Percentiles rank a stretch among this genome's conserved stretches.
Conservation (phyloP, 37 sponge, comb jelly and placozoan species). For the Petrosia ficiformis region DNA sequence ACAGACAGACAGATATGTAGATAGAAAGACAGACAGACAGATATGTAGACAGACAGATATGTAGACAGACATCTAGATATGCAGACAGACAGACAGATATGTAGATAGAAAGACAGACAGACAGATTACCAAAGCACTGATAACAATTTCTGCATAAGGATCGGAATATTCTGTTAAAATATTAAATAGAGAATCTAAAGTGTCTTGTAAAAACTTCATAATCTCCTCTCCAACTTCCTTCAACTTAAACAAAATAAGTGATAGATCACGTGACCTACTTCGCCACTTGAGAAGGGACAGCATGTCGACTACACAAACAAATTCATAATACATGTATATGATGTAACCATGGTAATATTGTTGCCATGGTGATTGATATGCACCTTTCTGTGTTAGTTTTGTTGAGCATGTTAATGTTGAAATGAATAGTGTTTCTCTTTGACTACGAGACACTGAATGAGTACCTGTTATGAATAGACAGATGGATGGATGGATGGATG, state of each 20-base stretch:
- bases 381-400: conserved; percentile 74
- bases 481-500: no score
- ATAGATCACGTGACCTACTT: conserved; percentile 5
- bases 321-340: background rate
- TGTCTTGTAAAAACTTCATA: conserved; percentile 73
- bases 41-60: no score
- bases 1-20: no score
- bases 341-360: background rate
- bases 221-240: conserved; percentile 59
- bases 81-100: no score
- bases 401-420: conserved; percentile 74
- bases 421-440: conserved; percentile 41
- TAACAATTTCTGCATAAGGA: conserved; percentile 36
- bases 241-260: conserved; percentile 38
- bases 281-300: conserved; percentile 76
- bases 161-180: conserved; percentile 43
- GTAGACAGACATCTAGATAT: no score
- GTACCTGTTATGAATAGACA: no score
- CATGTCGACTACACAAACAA: conserved; percentile 43
- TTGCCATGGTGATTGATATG: background rate
- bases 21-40: no score
- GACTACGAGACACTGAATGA: conserved; percentile 20
- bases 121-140: conserved; percentile 61
- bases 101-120: no score
- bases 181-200: conserved; percentile 69